Evolutionary conservation across 2,797 vertebrate species (phyloP).

Genomic region (Gadopsis bispinosus): DNA sequence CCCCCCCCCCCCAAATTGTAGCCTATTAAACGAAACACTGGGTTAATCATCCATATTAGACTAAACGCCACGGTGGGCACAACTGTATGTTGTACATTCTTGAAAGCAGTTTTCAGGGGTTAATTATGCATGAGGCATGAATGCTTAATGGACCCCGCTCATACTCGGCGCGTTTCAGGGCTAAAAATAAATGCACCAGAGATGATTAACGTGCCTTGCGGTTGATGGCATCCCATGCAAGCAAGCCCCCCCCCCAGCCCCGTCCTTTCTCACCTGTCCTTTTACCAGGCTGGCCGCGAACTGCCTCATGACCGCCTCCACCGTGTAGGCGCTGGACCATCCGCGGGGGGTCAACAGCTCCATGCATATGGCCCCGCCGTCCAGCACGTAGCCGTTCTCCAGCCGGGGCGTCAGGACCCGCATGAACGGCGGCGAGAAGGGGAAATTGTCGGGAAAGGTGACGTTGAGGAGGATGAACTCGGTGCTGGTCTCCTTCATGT

Average conservation of each 20-base stretch:
- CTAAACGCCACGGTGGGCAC: not conserved
- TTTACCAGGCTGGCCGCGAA: conserved; percentile 99
- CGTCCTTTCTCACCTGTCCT: conserved; percentile 92
- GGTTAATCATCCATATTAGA: not conserved
- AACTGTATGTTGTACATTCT: not conserved
- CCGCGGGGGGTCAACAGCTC: conserved; percentile 98
- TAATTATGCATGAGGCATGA: conserved; percentile 57
- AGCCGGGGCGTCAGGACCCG: conserved; percentile 96
- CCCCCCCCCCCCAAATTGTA: not conserved
- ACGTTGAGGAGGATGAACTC: conserved; percentile 99
- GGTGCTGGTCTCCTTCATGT: conserved; percentile 99
- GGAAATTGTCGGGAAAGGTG: conserved; percentile 99
- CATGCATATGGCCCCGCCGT: conserved; percentile 99
- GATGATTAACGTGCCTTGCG: conserved; percentile 32
- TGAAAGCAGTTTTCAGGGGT: conserved; percentile 38
- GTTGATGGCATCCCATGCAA: conserved; percentile 32
- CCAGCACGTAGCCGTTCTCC: conserved; percentile 99
- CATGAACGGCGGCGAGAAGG: conserved; percentile 99
- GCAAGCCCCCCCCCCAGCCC: conserved; percentile 9
- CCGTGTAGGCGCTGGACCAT: conserved; percentile 99
- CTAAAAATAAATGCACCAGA: conserved; percentile 7
- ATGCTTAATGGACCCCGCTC: conserved; percentile 7
- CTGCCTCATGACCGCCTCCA: conserved; percentile 99
- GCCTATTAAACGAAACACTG: not conserved
- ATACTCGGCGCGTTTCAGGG: conserved; percentile 16